These are phyloP conservation scores for Caranx melampygus DNA, from an alignment of 2,113 vertebrate genomes.

Conservation along the genomic window DNA sequence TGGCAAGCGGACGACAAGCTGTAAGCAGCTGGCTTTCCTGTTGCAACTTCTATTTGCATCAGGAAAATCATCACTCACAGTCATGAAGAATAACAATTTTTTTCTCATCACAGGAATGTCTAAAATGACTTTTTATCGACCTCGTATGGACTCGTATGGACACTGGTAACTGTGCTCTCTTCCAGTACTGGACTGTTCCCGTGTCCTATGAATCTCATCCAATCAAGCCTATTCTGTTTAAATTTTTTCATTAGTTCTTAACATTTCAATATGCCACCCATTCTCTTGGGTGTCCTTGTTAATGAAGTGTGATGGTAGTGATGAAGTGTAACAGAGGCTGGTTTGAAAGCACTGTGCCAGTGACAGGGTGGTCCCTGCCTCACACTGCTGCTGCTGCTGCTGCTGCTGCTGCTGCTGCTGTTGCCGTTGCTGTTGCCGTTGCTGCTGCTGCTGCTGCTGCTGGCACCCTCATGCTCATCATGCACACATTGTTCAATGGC, in stretches of 20 bases:
- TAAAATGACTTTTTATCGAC: background rate
- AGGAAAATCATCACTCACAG: background rate
- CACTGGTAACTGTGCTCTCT: background rate
- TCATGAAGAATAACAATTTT: background rate
- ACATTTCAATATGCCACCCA: constrained; percentile 43
- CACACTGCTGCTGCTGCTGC: constrained; percentile 31
- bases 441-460: constrained; percentile 57
- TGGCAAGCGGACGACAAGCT: too few relatives aligned
- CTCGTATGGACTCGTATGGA: background rate
- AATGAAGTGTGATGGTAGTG: constrained; percentile 76
- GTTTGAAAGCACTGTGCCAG: constrained; percentile 65
- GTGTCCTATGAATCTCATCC: constrained; percentile 7
- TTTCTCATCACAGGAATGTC: background rate
- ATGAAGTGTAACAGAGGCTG: constrained; percentile 74
- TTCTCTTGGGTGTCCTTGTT: constrained; percentile 56
- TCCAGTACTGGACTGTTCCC: background rate
- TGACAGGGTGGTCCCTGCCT: constrained; percentile 77
- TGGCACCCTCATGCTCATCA: constrained; percentile 81
- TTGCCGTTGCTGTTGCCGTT: constrained; percentile 24
- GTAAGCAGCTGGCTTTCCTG: background rate
- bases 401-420: constrained; percentile 15
- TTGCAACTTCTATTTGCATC: background rate
- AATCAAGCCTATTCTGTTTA: constrained; percentile 30
- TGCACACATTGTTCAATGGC: constrained; percentile 73
- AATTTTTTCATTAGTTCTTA: constrained; percentile 18